phyloP scores from a whole-genome alignment of 2,797 vertebrate species.

The Avahi laniger region DNA sequence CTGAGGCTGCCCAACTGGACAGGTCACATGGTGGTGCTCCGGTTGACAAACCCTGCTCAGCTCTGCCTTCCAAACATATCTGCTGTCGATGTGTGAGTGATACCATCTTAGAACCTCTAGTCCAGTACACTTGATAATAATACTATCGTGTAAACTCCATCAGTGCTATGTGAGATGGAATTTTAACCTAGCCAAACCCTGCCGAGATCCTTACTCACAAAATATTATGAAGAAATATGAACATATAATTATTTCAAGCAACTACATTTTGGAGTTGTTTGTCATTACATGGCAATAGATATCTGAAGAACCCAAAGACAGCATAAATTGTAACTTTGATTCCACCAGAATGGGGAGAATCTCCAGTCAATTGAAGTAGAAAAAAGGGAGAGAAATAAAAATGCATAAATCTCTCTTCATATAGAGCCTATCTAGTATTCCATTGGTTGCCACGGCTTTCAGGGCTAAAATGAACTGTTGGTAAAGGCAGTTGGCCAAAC shows the following conservation, averaged over 20 bases:
- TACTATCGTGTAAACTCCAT: too few relatives aligned
- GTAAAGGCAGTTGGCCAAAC: background rate
- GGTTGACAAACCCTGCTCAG: rapidly evolving
- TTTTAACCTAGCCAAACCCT: background rate
- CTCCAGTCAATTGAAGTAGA: background rate
- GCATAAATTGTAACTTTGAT: background rate
- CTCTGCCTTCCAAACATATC: background rate
- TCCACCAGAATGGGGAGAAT: background rate
- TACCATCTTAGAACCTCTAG: background rate
- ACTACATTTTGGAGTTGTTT: background rate
- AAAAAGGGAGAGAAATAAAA: background rate
- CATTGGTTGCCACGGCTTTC: background rate
- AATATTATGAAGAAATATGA: background rate
- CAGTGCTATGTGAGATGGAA: background rate
- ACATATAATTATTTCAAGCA: background rate
- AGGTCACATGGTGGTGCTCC: rapidly evolving
- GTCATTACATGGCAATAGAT: background rate
- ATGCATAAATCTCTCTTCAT: background rate
- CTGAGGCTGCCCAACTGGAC: background rate
- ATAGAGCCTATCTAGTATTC: background rate
- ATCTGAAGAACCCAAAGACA: background rate
- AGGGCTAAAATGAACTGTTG: background rate
- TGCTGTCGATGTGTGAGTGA: rapidly evolving
- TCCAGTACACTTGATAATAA: background rate
- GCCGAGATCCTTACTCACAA: background rate